A percentile compares a stretch with the other conserved stretches of the same genome.
Conservation (phyloP, 1,140 invertebrate genomes). For the Drosophila fuyamai region DNA sequence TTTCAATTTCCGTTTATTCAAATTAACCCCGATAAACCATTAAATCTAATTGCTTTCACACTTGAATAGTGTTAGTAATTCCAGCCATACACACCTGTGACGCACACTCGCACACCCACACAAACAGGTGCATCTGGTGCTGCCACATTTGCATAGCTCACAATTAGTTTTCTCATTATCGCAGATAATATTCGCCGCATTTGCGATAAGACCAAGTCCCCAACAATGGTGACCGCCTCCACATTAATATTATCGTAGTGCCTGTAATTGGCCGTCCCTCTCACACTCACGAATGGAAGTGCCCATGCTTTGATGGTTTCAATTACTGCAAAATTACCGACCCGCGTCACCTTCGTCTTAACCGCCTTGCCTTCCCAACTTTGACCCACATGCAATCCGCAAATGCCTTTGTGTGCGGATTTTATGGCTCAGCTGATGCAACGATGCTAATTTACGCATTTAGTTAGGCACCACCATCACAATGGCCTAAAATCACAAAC, state of each 20-base stretch:
- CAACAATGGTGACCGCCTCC: constrained; percentile 42
- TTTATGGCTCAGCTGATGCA: constrained; percentile 63
- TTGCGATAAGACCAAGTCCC: constrained; percentile 70
- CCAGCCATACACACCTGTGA: constrained; percentile 16
- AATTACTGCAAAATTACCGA: constrained; percentile 70
- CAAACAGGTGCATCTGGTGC: constrained; percentile 35
- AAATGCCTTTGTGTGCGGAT: constrained; percentile 62
- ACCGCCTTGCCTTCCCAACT: constrained; percentile 12
- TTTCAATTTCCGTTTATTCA: constrained; percentile 77
- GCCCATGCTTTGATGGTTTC: constrained; percentile 73
- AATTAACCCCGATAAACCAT: constrained; percentile 71
- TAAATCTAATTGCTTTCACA: constrained; percentile 76
- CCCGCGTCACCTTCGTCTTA: constrained; percentile 30
- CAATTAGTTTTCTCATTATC: constrained; percentile 81
- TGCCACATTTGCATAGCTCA: constrained; percentile 74
- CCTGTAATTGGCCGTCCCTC: constrained; percentile 43
- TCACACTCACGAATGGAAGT: constrained; percentile 44
- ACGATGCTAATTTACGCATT: constrained; percentile 52
- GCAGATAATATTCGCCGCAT: constrained; percentile 78
- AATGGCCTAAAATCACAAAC: constrained; percentile 1
- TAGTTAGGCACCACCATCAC: constrained; percentile 12
- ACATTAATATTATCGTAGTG: constrained; percentile 55
- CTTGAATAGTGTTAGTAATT: constrained; percentile 49
- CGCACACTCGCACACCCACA: constrained; percentile 6
- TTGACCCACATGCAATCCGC: constrained; percentile 43